Conservation (phyloP, 2,888 invertebrate species). For the Pterostichus madidus region DNA sequence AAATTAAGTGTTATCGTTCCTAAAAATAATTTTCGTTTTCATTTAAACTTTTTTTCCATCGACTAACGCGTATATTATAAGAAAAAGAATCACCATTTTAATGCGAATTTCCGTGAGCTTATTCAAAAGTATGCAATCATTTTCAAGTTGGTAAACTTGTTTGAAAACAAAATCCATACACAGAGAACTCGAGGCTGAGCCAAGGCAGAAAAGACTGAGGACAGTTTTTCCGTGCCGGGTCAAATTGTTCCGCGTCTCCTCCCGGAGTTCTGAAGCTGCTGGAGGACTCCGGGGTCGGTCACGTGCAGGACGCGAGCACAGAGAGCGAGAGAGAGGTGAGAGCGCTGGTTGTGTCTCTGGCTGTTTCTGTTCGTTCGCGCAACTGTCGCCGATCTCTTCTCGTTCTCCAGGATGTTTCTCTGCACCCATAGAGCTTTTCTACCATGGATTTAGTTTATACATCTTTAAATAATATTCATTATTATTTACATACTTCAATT, state of each 20-base stretch:
- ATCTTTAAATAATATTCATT: neutral
- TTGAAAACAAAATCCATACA: slow-evolving; percentile 64
- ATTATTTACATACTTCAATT: no score
- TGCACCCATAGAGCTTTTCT: slow-evolving; percentile 1
- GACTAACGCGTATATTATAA: no score
- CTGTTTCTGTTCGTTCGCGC: slow-evolving; percentile 10
- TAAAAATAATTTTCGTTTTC: no score
- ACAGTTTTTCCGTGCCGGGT: slow-evolving; percentile 38
- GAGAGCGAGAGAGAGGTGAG: slow-evolving; percentile 24
- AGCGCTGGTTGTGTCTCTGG: slow-evolving; percentile 13
- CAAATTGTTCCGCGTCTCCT: slow-evolving; percentile 3
- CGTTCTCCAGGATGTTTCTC: neutral
- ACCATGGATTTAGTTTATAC: neutral
- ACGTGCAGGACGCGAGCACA: slow-evolving; percentile 41
- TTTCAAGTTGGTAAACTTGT: slow-evolving; percentile 64
- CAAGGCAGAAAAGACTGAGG: slow-evolving; percentile 13
- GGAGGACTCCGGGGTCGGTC: slow-evolving; percentile 54
- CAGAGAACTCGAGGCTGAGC: neutral
- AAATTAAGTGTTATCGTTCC: no score
- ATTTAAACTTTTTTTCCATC: no score
- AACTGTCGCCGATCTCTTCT: slow-evolving; percentile 45
- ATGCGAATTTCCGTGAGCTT: slow-evolving; percentile 51
- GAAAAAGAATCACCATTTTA: slow-evolving; percentile 54
- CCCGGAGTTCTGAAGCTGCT: slow-evolving; percentile 13
- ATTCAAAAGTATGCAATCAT: slow-evolving; percentile 63